Evolutionary conservation across 23 tunicate species (phyloP).

Genomic region (Styela clava): DNA sequence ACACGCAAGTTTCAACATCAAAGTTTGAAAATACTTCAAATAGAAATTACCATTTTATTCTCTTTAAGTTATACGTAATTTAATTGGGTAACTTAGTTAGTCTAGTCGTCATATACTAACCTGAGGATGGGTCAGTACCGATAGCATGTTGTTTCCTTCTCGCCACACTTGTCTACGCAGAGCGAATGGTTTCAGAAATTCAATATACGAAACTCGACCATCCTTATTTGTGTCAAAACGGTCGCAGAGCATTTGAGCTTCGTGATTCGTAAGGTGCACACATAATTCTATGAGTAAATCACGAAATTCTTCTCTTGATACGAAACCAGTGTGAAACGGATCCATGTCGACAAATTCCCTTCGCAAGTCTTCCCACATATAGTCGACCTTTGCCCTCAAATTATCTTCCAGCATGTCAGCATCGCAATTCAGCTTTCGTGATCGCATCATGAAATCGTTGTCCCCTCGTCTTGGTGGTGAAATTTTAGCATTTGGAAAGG

Average conservation of each 20-base stretch:
- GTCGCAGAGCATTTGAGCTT: constrained; percentile 69
- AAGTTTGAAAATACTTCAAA: no score
- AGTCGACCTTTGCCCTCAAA: constrained; percentile 89
- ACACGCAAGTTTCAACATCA: no score
- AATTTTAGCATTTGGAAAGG: constrained; percentile 94
- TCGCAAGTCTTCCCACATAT: constrained; percentile 91
- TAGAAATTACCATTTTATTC: no score
- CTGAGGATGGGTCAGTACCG: constrained; percentile 69
- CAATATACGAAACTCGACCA: constrained; percentile 93
- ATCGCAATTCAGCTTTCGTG: constrained; percentile 85
- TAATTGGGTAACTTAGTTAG: no score
- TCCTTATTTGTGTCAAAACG: constrained; percentile 81
- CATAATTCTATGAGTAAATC: constrained; percentile 85
- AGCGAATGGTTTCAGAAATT: constrained; percentile 98
- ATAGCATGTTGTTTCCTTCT: constrained; percentile 80
- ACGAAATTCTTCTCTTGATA: constrained; percentile 83
- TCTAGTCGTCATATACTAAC: no score
- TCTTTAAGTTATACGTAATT: no score
- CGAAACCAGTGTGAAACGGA: constrained; percentile 96
- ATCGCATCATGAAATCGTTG: constrained; percentile 92
- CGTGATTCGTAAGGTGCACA: constrained; percentile 83
- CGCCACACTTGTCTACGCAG: constrained; percentile 73
- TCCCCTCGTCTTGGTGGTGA: constrained; percentile 97
- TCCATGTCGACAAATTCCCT: constrained; percentile 95
- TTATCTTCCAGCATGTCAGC: constrained; percentile 90